phyloP scores from a whole-genome alignment of 2,797 vertebrate species.

The Lutra lutra region DNA sequence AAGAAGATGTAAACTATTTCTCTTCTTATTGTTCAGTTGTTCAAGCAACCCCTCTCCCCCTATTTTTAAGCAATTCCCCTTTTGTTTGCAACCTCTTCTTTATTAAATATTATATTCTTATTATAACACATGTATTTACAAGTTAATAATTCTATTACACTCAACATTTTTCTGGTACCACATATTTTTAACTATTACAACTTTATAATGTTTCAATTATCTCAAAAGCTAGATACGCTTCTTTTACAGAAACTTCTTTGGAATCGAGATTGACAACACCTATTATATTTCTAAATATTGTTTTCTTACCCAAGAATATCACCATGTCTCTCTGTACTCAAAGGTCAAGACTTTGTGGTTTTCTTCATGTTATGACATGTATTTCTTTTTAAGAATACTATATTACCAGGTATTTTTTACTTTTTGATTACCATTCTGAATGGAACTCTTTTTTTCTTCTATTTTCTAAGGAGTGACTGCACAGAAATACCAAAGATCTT shows the following conservation, averaged over 20 bases:
- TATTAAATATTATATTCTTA: neutral
- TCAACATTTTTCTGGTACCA: neutral
- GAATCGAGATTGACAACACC: neutral
- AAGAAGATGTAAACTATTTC: neutral
- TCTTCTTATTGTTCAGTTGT: neutral
- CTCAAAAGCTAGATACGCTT: neutral
- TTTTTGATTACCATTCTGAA: neutral
- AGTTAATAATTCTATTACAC: neutral
- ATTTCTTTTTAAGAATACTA: neutral
- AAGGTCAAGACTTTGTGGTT: neutral
- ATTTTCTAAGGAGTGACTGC: neutral
- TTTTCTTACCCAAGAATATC: neutral
- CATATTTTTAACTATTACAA: neutral
- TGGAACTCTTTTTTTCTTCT: neutral
- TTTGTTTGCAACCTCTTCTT: neutral
- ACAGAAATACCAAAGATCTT: slow-evolving; percentile 24
- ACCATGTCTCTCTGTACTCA: neutral
- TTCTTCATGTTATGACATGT: neutral
- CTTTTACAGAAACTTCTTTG: neutral
- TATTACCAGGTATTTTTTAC: neutral
- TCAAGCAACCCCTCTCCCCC: neutral
- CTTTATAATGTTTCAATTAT: neutral
- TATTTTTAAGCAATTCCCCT: neutral
- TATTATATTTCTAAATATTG: neutral
- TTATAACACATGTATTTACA: neutral